Evolutionary conservation across 1,140 invertebrate species (phyloP).

Genomic region (Zaprionus capensis): DNA sequence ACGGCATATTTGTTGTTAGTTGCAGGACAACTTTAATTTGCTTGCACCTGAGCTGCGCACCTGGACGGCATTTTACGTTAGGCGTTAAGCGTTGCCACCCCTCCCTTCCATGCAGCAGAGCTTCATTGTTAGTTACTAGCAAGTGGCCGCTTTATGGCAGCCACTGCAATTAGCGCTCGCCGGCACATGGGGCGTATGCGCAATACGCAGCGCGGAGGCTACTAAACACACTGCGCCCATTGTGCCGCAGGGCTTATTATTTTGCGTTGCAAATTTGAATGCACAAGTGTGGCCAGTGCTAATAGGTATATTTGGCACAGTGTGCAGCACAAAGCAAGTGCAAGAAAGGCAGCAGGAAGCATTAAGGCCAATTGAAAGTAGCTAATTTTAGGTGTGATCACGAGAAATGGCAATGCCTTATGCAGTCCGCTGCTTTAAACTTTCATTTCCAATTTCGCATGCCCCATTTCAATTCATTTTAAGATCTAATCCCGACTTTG

Average conservation of each 20-base stretch:
- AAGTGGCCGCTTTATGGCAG: slow-evolving; percentile 45
- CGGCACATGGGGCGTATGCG: slow-evolving; percentile 58
- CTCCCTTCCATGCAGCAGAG: slow-evolving; percentile 37
- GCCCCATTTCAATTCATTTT: not conserved
- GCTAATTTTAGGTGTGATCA: not conserved
- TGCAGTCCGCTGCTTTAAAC: not conserved
- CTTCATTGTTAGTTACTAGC: slow-evolving; percentile 46
- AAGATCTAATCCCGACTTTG: not conserved
- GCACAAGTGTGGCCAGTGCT: slow-evolving; percentile 12
- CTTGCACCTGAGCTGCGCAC: slow-evolving; percentile 26
- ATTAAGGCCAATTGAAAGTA: not conserved
- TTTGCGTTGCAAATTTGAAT: slow-evolving; percentile 9
- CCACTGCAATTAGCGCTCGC: slow-evolving; percentile 57
- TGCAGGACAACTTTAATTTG: slow-evolving; percentile 73
- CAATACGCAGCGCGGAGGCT: slow-evolving; percentile 31
- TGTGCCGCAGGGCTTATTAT: slow-evolving; percentile 16
- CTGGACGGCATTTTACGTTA: slow-evolving; percentile 17
- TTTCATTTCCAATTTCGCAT: rapidly evolving
- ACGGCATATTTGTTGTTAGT: slow-evolving; percentile 63
- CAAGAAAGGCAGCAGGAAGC: not conserved
- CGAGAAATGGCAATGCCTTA: not conserved
- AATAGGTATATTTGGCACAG: not conserved
- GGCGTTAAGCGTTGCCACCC: slow-evolving; percentile 21
- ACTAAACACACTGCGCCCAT: not conserved
- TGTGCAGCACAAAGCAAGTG: not conserved